Conservation (phyloP, 2,888 invertebrate genomes). For the Tridacna crocea region DNA sequence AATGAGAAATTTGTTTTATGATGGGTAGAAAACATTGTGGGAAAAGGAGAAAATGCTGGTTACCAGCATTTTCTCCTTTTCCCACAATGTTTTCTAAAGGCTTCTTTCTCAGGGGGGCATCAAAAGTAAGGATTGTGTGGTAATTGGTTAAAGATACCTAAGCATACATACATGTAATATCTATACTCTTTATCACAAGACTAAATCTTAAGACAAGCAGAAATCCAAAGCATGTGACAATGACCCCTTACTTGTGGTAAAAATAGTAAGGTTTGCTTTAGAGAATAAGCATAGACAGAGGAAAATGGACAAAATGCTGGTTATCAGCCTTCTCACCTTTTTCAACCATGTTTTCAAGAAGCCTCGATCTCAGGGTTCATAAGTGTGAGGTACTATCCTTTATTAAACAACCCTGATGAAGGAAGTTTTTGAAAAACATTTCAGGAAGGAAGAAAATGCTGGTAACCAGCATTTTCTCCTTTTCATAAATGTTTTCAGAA, state of each 20-base stretch:
- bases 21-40: background rate
- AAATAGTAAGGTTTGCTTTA: too few species aligned
- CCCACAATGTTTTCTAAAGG: background rate
- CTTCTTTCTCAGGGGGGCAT: too few species aligned
- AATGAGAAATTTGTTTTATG: too few species aligned
- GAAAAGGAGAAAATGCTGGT: background rate
- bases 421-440: constrained; percentile 3
- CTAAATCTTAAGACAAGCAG: too few species aligned
- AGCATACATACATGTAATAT: too few species aligned
- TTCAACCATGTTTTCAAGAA: background rate
- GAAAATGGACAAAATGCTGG: background rate
- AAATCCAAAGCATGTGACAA: too few species aligned
- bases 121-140: too few species aligned
- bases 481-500: background rate
- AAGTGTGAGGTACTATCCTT: too few species aligned
- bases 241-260: too few species aligned
- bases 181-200: too few species aligned
- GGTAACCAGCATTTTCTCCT: background rate
- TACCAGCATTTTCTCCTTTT: background rate
- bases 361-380: too few species aligned
- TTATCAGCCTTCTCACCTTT: background rate
- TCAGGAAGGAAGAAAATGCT: background rate
- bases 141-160: too few species aligned
- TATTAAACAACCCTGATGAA: background rate
- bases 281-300: background rate